Percentiles rank a stretch among this genome's conserved stretches.
These are phyloP conservation scores for Aradus depressus DNA, from an alignment of 2,888 invertebrate genomes.

Conservation along the genomic window DNA sequence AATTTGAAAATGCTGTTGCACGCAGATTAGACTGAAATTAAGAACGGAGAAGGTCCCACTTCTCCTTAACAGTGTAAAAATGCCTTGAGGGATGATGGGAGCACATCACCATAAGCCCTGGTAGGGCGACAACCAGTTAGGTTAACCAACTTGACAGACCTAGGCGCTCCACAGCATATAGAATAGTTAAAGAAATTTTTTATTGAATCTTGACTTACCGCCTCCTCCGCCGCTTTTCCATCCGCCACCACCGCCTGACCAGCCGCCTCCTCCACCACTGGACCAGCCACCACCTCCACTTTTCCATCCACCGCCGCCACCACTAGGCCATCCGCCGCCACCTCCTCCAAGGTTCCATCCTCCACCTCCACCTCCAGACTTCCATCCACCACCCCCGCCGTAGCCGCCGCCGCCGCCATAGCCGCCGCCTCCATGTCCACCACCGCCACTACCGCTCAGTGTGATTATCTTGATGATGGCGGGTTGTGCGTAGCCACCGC, in stretches of 20 bases:
- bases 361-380: neutral
- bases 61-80: too few species aligned
- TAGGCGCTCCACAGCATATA: neutral
- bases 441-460: neutral
- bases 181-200: too few species aligned
- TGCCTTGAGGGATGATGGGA: too few species aligned
- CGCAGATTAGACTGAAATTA: too few species aligned
- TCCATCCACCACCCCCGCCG: constrained; percentile 1
- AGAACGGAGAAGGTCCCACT: too few species aligned
- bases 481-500: constrained; percentile 5
- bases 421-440: neutral
- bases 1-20: too few species aligned
- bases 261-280: neutral
- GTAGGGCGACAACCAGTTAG: too few species aligned
- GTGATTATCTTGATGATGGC: too few species aligned
- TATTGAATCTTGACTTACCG: constrained; percentile 1
- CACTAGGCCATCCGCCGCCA: constrained; percentile 4
- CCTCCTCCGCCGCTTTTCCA: constrained; percentile 4
- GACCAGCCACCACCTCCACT: constrained; percentile 4
- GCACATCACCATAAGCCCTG: too few species aligned
- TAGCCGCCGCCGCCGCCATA: neutral
- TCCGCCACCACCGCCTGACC: neutral
- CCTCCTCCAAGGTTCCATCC: neutral
- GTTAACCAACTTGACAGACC: too few species aligned
- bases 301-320: neutral